Conservation (phyloP, 2,797 vertebrate species). For the Acanthiza pusilla region DNA sequence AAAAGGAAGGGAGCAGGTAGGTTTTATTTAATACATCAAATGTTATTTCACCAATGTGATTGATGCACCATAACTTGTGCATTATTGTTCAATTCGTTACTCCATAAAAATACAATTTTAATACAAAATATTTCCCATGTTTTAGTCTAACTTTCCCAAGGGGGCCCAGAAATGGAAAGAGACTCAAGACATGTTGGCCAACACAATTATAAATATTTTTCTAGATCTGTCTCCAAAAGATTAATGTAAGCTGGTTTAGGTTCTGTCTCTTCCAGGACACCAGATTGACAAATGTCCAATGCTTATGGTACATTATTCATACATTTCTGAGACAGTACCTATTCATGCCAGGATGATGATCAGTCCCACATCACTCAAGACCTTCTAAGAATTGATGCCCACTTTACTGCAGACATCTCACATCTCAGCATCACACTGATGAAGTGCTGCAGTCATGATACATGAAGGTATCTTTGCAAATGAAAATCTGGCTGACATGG, state of each 20-base stretch:
- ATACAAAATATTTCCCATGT: constrained; percentile 37
- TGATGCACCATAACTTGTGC: not conserved
- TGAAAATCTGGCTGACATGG: not conserved
- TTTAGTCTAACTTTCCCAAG: constrained; percentile 45
- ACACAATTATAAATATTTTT: not conserved
- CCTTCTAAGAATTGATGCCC: not conserved
- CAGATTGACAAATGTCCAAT: not conserved
- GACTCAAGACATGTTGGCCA: not conserved
- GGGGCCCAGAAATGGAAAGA: not conserved
- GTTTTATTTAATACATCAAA: not conserved
- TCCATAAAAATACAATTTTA: constrained; percentile 26
- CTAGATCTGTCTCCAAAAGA: not conserved
- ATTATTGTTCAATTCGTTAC: constrained; percentile 19
- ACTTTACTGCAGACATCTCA: not conserved
- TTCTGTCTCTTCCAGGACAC: not conserved
- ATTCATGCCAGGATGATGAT: not conserved
- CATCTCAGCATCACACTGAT: not conserved
- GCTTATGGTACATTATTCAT: not conserved
- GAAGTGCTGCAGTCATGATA: not conserved
- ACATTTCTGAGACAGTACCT: not conserved
- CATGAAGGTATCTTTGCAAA: not conserved
- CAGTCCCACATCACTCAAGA: not conserved
- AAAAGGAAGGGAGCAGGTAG: not conserved
- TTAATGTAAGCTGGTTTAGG: not conserved
- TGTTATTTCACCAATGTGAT: not conserved